Evolutionary conservation across 2,888 invertebrate species (phyloP).

Genomic region (Phanerotoma sp.): DNA sequence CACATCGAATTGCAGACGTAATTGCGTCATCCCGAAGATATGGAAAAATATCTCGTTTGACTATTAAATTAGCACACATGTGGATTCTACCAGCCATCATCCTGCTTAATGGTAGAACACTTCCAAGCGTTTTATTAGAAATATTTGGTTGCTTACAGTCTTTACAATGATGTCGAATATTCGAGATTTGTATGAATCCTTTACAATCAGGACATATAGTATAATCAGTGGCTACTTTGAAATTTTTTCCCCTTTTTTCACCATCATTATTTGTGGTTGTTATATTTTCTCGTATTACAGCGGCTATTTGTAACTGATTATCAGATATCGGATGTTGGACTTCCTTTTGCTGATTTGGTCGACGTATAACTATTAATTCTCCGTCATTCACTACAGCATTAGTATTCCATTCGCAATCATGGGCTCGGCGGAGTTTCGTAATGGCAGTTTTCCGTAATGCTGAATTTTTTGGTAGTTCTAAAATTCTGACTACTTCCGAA

Average conservation of each 20-base stretch:
- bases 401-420: neutral
- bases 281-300: neutral
- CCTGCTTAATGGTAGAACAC: neutral
- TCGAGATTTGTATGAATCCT: neutral
- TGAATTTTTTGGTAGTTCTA: neutral
- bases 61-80: slow-evolving; percentile 21
- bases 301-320: neutral
- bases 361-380: neutral
- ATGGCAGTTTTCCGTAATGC: neutral
- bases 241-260: neutral
- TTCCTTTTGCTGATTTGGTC: neutral
- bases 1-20: slow-evolving; percentile 26
- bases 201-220: neutral
- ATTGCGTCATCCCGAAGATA: slow-evolving; percentile 27
- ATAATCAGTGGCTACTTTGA: neutral
- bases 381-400: neutral
- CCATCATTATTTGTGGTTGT: neutral
- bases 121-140: neutral
- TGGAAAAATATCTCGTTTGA: slow-evolving; percentile 25
- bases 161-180: neutral
- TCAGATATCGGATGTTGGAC: neutral
- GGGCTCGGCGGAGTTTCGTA: neutral
- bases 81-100: slow-evolving; percentile 17
- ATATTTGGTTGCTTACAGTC: neutral
- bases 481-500: neutral